These are phyloP conservation scores for Charanyca ferruginea DNA, from an alignment of 2,888 invertebrate species.

Conservation along the genomic window DNA sequence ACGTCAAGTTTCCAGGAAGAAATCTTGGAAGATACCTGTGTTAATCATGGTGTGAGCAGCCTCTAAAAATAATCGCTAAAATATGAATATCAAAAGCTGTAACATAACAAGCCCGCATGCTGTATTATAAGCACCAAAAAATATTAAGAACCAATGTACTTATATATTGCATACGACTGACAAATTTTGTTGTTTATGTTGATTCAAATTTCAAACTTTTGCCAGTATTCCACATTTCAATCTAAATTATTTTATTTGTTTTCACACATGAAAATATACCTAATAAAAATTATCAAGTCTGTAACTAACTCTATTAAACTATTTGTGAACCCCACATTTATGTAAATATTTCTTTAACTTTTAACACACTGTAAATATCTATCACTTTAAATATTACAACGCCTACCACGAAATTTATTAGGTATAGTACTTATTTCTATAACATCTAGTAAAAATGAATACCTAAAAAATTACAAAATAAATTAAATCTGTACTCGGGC, in stretches of 20 bases:
- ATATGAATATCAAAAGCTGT: constrained; percentile 41
- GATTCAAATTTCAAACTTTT: neutral
- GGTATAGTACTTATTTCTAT: constrained; percentile 18
- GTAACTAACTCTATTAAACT: constrained; percentile 2
- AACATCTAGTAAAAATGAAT: constrained; percentile 25
- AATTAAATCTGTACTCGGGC: constrained; percentile 7
- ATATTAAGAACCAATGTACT: constrained; percentile 4
- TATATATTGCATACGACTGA: constrained; percentile 38
- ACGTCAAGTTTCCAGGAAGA: constrained; percentile 46
- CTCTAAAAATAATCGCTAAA: constrained; percentile 50
- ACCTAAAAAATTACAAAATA: constrained; percentile 14
- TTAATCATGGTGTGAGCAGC: constrained; percentile 56
- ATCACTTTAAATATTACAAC: constrained; percentile 46
- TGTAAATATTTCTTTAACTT: constrained; percentile 21
- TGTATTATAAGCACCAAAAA: constrained; percentile 61
- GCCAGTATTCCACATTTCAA: neutral
- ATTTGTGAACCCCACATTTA: constrained; percentile 1
- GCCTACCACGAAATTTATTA: constrained; percentile 38
- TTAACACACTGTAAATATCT: constrained; percentile 26
- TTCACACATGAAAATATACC: neutral
- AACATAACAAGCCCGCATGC: constrained; percentile 66
- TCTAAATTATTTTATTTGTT: neutral
- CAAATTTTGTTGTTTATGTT: constrained; percentile 1
- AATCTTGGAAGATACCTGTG: constrained; percentile 23
- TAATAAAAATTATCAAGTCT: constrained; percentile 10